Conservation (phyloP, 2,888 invertebrate species). For the Exocentrus adspersus region DNA sequence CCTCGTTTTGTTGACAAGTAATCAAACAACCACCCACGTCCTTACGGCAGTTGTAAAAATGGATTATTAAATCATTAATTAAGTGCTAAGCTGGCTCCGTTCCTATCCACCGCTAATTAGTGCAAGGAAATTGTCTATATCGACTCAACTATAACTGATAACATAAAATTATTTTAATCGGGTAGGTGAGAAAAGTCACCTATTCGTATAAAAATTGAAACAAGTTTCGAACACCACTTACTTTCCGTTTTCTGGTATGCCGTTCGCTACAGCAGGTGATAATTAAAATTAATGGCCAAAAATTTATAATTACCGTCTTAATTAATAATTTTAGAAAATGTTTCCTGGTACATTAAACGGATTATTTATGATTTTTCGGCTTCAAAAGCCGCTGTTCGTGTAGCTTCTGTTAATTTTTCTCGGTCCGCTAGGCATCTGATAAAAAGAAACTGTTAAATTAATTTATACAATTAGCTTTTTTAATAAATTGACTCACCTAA, state of each 20-base stretch:
- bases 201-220: conserved; percentile 5
- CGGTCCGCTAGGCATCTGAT: conserved; percentile 8
- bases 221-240: conserved; percentile 12
- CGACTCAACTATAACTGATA: neutral
- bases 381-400: conserved; percentile 1
- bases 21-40: neutral
- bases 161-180: conserved; percentile 13
- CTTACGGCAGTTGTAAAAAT: neutral
- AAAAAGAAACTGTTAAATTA: conserved; percentile 9
- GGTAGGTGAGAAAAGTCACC: conserved; percentile 10
- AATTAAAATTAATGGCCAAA: conserved; percentile 15
- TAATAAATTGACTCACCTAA: conserved; percentile 8
- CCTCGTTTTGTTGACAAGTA: neutral
- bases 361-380: conserved; percentile 12
- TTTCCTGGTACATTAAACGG: conserved; percentile 16
- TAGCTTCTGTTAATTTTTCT: conserved; percentile 9
- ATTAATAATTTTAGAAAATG: conserved; percentile 7
- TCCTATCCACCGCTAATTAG: conserved; percentile 3
- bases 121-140: conserved; percentile 10
- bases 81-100: neutral
- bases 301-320: conserved; percentile 7
- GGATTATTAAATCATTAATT: conserved; percentile 15
- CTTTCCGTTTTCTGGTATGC: conserved; percentile 21
- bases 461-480: conserved; percentile 12
- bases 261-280: neutral